Percentiles rank a stretch among this genome's conserved stretches.
phyloP scores from a whole-genome alignment of 2,797 vertebrate genomes.

The Argya squamiceps region DNA sequence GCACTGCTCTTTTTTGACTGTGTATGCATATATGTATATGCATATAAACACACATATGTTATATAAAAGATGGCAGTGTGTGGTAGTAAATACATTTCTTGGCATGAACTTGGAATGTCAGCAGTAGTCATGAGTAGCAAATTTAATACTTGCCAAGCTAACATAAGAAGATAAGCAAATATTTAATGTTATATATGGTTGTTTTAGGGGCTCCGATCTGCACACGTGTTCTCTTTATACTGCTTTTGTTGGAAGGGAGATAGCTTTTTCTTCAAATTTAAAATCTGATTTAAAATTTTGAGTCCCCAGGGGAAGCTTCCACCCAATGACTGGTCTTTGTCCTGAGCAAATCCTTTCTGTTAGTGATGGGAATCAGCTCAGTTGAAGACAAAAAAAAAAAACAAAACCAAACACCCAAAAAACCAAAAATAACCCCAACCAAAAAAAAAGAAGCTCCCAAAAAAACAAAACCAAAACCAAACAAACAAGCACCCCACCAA shows the following conservation, averaged over 20 bases:
- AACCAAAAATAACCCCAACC: too few species aligned
- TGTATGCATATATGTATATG: background rate
- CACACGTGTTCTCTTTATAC: background rate
- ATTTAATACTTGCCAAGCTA: constrained; percentile 48
- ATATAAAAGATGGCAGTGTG: constrained; percentile 46
- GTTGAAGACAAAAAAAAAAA: background rate
- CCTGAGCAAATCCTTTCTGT: background rate
- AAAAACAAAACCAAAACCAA: too few species aligned
- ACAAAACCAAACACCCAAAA: too few species aligned
- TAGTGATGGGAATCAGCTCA: background rate
- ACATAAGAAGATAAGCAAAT: constrained; percentile 46
- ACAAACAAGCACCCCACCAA: too few species aligned
- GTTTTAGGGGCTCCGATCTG: background rate
- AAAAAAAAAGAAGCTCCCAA: too few species aligned
- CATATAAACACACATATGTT: constrained; percentile 24
- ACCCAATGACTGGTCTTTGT: background rate
- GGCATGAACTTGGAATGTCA: constrained; percentile 39
- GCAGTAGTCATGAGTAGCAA: constrained; percentile 38
- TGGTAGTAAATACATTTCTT: constrained; percentile 55
- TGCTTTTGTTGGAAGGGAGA: background rate
- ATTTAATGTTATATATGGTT: constrained; percentile 5
- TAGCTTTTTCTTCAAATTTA: background rate
- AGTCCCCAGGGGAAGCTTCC: background rate
- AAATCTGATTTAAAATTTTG: background rate
- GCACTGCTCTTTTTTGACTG: constrained; percentile 44